Evolutionary conservation across 1,140 invertebrate genomes (phyloP).

Genomic region (Tenebrio molitor): DNA sequence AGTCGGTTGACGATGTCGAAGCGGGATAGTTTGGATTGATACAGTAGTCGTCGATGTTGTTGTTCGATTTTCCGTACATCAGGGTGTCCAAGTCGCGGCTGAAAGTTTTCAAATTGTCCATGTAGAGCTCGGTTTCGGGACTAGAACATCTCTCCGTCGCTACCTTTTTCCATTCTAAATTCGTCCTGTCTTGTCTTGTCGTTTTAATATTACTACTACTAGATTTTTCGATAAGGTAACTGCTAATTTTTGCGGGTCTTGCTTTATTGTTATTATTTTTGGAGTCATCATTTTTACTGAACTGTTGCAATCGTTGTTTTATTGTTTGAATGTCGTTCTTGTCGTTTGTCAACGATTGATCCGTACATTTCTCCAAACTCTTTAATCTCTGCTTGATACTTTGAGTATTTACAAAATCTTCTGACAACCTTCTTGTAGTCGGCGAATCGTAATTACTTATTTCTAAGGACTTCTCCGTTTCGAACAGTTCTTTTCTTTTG

Average conservation of each 20-base stretch:
- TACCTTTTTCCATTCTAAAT: constrained; percentile 56
- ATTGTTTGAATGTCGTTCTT: constrained; percentile 56
- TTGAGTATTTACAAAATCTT: constrained; percentile 74
- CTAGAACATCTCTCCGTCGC: constrained; percentile 57
- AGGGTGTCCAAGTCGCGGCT: constrained; percentile 60
- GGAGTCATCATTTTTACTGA: constrained; percentile 63
- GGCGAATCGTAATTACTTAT: constrained; percentile 60
- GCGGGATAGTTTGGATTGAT: constrained; percentile 67
- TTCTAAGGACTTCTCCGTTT: constrained; percentile 70
- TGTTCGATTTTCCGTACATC: constrained; percentile 60
- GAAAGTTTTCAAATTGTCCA: constrained; percentile 62
- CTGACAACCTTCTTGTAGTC: constrained; percentile 69
- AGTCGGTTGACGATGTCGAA: constrained; percentile 69
- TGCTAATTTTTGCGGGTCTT: constrained; percentile 55
- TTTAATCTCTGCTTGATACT: constrained; percentile 80
- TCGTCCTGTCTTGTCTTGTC: constrained; percentile 43
- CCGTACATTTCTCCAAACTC: constrained; percentile 71
- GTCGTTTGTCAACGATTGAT: constrained; percentile 59
- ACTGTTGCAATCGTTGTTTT: constrained; percentile 59
- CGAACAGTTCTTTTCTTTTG: constrained; percentile 86
- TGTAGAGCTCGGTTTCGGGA: constrained; percentile 60
- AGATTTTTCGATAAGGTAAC: constrained; percentile 57
- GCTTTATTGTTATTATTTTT: constrained; percentile 57
- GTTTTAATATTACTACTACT: constrained; percentile 51
- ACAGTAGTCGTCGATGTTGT: constrained; percentile 64